Conservation (phyloP, 30 jellyfish, hydroid and myxozoan genomes). For the Nemopilema nomurai region DNA sequence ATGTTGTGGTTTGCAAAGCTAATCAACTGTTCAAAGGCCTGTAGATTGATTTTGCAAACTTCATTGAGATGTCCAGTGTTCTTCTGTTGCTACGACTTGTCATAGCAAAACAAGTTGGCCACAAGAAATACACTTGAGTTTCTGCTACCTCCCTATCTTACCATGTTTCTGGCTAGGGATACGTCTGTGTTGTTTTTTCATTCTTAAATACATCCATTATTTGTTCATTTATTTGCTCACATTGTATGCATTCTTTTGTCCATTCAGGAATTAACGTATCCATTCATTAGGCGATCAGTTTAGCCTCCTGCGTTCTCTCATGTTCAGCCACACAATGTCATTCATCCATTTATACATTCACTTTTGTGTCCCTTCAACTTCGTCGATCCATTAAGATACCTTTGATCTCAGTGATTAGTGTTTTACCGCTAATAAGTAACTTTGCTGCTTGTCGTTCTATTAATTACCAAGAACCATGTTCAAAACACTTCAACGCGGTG, state of each 20-base stretch:
- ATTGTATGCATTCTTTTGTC: background rate
- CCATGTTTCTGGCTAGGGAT: no score
- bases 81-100: background rate
- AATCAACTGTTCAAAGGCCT: background rate
- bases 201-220: no score
- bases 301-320: background rate
- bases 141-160: no score
- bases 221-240: no score
- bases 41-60: background rate
- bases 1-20: background rate
- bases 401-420: no score
- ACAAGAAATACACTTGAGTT: no score
- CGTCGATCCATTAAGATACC: background rate
- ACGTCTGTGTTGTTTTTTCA: no score
- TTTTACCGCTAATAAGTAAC: no score
- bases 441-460: no score
- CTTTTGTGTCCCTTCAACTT: background rate
- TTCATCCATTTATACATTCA: slow-evolving; percentile 1
- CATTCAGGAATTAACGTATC: background rate
- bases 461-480: no score
- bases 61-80: background rate
- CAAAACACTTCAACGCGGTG: background rate
- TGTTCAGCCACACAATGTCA: background rate
- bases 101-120: background rate
- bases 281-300: background rate